Percentiles rank a stretch among this genome's conserved stretches.
These are phyloP conservation scores for Dynastes tityus DNA, from an alignment of 2,888 invertebrate species.

Conservation along the genomic window DNA sequence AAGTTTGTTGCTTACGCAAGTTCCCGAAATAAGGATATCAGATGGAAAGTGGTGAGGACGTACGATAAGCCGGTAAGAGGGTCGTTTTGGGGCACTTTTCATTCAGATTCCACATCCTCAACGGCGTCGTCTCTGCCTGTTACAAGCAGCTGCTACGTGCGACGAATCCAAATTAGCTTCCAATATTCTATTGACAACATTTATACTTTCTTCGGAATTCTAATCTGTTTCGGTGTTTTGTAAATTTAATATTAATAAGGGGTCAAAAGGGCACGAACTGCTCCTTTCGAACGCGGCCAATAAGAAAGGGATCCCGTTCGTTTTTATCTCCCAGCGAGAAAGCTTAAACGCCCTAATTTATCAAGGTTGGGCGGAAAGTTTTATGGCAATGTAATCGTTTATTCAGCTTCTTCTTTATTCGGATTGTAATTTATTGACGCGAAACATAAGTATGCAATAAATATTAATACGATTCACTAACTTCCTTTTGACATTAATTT, in stretches of 20 bases:
- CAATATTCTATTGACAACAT: conserved; percentile 68
- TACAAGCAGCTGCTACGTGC: conserved; percentile 67
- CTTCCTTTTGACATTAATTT: too few relatives aligned
- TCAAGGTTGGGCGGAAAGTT: conserved; percentile 28
- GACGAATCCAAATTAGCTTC: conserved; percentile 62
- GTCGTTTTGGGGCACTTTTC: conserved; percentile 67
- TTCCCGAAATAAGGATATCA: conserved; percentile 60
- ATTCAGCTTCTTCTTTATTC: conserved; percentile 15
- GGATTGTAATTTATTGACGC: conserved; percentile 19
- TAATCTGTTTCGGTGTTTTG: conserved; percentile 58
- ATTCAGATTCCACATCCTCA: conserved; percentile 67
- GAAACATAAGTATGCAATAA: conserved; percentile 2
- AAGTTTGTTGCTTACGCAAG: conserved; percentile 56
- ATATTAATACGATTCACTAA: conserved; percentile 2
- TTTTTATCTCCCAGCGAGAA: conserved; percentile 25
- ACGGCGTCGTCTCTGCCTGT: conserved; percentile 66
- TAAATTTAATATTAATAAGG: conserved; percentile 45
- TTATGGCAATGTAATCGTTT: conserved; percentile 25
- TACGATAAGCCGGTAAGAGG: conserved; percentile 65
- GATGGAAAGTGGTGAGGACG: conserved; percentile 60
- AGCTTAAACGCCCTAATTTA: conserved; percentile 39
- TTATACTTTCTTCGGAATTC: conserved; percentile 63
- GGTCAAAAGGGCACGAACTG: conserved; percentile 5
- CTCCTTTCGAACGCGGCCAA: conserved; percentile 6
- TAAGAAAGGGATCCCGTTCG: conserved; percentile 10